Evolutionary conservation across 2,888 invertebrate species (phyloP), one percentile per base, ranked within the genome.

Genomic region (Melieria crassipennis): DNA sequence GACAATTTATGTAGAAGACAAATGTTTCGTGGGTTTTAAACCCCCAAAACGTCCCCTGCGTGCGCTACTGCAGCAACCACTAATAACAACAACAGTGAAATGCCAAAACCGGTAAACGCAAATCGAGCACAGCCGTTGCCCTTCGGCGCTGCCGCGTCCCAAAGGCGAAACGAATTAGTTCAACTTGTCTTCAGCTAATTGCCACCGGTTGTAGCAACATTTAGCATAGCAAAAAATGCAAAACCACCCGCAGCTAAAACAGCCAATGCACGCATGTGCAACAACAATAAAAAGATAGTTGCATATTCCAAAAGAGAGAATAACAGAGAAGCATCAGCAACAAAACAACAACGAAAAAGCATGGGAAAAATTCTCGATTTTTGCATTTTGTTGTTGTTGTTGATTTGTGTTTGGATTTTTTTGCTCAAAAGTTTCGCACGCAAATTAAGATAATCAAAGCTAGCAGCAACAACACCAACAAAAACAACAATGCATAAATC

Each of bases 381-480:
- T 52, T 3, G 6, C 7, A 7, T 50, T 10, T 42, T 43, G 48
- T 42, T 50, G 48, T 64, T 65, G 1, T 57, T 57, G 30, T 46
- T n/a, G 30, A 45, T 1, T 50, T 52, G 50, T 50, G 4, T 7
- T n/a, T 11, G 43, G 30, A 30, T 43, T 42, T 11, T 56, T 47
- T 48, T 57, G 30, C 73, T 73, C 48, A 74, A 83, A 83, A 82
- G 81, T 83, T 83, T 83, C 83, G 83, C 83, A 83, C 83, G 83
- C 83, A 83, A 83, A 83, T 83, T 83, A 83, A 83, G 84, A 83
- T 84, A 83, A 83, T 83, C 84, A 82, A 81, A 82, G 82, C 79
- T 78, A 66, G 65, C 62, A 65, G 42, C 47, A 42, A 64, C 67
- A 70, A 13, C 47, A 65, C 69, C 61, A 73, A 68, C 69, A 61